Conservation (phyloP, 2,113 vertebrate genomes). For the Catharus fuscescens region DNA sequence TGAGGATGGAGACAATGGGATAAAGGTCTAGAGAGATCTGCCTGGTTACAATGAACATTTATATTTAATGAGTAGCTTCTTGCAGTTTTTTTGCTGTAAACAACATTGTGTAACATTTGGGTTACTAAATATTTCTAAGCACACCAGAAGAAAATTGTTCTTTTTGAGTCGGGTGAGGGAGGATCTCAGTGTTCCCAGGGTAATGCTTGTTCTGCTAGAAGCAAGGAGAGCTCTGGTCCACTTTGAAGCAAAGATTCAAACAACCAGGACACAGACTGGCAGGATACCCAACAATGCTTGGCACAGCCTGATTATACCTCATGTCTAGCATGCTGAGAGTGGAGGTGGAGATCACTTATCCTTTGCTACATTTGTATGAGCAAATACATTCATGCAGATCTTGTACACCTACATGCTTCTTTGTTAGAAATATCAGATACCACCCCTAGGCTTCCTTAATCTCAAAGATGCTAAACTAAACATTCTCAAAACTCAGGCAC, state of each 20-base stretch:
- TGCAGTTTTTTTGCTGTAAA: background rate
- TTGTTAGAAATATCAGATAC: background rate
- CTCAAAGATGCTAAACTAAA: background rate
- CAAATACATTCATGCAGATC: background rate
- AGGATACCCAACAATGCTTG: background rate
- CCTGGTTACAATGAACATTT: background rate
- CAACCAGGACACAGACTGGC: background rate
- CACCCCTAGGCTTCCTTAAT: background rate
- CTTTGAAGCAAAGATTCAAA: background rate
- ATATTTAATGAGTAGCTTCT: background rate
- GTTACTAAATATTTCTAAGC: background rate
- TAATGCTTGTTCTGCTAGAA: background rate
- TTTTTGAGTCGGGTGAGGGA: background rate
- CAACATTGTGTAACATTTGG: background rate
- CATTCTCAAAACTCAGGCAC: background rate
- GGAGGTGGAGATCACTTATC: background rate
- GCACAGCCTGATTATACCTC: background rate
- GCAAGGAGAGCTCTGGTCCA: background rate
- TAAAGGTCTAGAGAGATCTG: background rate
- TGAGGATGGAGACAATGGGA: background rate
- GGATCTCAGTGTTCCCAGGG: background rate
- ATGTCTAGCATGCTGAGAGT: rapidly evolving
- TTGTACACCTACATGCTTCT: background rate
- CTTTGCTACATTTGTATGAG: rapidly evolving
- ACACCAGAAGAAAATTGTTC: background rate